Evolutionary conservation across 2,888 invertebrate genomes (phyloP), one percentile per base, ranked within the genome.

Genomic region (Stenolophus ochropezus): DNA sequence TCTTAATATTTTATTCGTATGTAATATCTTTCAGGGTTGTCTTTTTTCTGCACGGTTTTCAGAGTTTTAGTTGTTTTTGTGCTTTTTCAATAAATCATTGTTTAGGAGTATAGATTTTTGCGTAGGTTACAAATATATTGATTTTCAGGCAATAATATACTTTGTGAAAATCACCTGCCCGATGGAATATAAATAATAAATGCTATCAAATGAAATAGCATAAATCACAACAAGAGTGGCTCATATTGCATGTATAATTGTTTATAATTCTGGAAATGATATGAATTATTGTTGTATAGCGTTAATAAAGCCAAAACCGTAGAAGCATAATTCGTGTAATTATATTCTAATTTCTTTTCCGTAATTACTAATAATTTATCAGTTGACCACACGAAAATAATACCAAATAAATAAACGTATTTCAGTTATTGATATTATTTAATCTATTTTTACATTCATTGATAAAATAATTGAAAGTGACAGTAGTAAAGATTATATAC

Each of bases 21-120:
- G 65, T 33, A 69, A 33, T 69, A 33, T 69, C 11, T 69, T 69
- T 33, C 65, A 69, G 27, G 65, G 65, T 69, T 65, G 20, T 33
- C 18, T 69, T 69, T 56, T n/a, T 69, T 69, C 65, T 5, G 65
- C 11, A 33, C 18, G 33, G 18, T 1, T 69, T 69, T 69, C 5
- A 14, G 14, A 25, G 61, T 61, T 69, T 69, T 33, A 69, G 8
- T 25, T 23, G 14, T 69, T 69, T 33, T 18, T 33, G 33, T 20
- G 18, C 65, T 69, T 69, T 27, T 69, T 69, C 33, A 69, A 33
- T 69, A 69, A 69, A 69, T 69, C 33, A 18, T 33, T 69, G 65
- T 69, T 61, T 69, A 14, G 18, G 33, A 23, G 65, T 69, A 69
- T 69, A 16, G 65, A 69, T 69, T 69, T 69, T 16, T 33, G 33